Base-by-base conservation (phyloP, 1,140 invertebrate species). In the Pseudomyrmex sp. region DNA sequence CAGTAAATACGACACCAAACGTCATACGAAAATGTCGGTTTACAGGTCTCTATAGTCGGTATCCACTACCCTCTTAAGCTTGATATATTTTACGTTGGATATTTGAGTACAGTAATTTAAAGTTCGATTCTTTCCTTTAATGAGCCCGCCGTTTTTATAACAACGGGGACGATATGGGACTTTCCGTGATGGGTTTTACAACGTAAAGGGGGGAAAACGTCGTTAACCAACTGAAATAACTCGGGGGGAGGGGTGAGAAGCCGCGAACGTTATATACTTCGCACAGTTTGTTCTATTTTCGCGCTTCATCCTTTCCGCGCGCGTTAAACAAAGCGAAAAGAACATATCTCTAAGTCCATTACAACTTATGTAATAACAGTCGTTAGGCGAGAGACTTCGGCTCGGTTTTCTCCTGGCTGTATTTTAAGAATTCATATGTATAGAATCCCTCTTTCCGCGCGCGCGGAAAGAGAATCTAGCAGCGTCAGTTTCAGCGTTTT, bases 361-460 rank as follows among this genome's bases (percentile, higher is more conserved):
- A 79, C 76, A 56, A 79, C 66, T 79, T 79, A 48, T 70, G 54
- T 79, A 79, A 79, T 48, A 58, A 20, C 20, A 20, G 52, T 26
- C 65, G 46, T 70, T 70, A 44, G 75, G 26, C 56, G 75, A 35
- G 26, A 26, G 35, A 35, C 35, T 35, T 35, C 3, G 10, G 12
- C 18, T 26, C 15, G 52, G 9, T 54, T 44, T 20, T 15, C 54
- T 65, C n/a, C 5, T 23, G 35, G 66, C 68, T 79, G 69, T 70
- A 66, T 79, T 35, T 35, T 70, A 79, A 79, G 65, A 44, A 79
- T 79, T 70, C 52, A 79, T 70, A 70, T 46, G 52, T 65, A 66
- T 66, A 35, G 52, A 58, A 58, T 1, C 66, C 48, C n/a, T 35
- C 35, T 35, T 35, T 35, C 35, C 35, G 35, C 35, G 35, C 35